Conservation (phyloP, 2,113 vertebrate species). For the Lichenostomus cassidix region DNA sequence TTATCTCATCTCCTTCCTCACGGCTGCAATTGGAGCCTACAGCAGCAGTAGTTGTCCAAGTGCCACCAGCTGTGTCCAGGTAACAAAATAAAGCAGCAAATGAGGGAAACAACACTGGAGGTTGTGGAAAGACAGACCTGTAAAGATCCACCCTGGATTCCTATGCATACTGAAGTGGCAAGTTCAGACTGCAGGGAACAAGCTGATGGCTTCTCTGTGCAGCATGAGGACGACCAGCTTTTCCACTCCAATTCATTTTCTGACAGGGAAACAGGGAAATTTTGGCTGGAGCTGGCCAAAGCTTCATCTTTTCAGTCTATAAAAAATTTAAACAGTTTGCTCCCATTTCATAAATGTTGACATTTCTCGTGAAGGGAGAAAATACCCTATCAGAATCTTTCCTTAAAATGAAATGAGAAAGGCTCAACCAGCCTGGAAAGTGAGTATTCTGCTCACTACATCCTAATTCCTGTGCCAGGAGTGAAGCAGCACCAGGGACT, state of each 20-base stretch:
- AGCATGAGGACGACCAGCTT: neutral
- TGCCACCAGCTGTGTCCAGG: neutral
- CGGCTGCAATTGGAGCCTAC: neutral
- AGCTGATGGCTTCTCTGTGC: neutral
- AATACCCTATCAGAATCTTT: neutral
- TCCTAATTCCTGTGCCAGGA: neutral
- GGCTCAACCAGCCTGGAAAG: neutral
- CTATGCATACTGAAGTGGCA: conserved; percentile 18
- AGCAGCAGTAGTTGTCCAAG: neutral
- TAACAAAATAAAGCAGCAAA: conserved; percentile 39
- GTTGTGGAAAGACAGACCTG: neutral
- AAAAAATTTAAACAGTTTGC: conserved; percentile 50
- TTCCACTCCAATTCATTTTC: conserved; percentile 32
- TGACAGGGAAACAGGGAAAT: conserved; percentile 52
- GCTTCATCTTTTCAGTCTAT: conserved; percentile 39
- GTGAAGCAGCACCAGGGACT: neutral
- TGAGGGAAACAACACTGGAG: neutral
- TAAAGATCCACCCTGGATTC: neutral
- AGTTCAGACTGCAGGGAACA: conserved; percentile 17
- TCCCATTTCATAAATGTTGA: conserved; percentile 41
- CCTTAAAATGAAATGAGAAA: neutral
- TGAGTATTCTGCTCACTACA: neutral
- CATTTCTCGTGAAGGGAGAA: neutral
- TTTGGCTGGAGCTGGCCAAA: neutral
- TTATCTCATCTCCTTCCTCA: conserved; percentile 18